Percentiles rank a stretch among this genome's conserved stretches.
These are phyloP conservation scores for Cantharis lateralis DNA, from an alignment of 2,888 invertebrate genomes.

Conservation along the genomic window DNA sequence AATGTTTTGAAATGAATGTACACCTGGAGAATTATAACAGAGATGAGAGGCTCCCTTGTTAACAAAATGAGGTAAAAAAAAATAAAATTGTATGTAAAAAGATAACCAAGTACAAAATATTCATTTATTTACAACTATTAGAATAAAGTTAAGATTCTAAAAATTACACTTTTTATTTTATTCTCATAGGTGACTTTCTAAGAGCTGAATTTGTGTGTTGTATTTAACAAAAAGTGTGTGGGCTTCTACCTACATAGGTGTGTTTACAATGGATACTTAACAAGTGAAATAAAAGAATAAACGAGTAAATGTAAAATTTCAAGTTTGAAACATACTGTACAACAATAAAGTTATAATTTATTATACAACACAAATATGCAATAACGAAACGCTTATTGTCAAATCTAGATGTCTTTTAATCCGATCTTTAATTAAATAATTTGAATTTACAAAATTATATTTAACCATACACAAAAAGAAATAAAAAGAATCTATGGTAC, in stretches of 20 bases:
- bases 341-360: neutral
- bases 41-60: neutral
- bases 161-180: neutral
- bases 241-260: neutral
- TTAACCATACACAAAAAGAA: neutral
- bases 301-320: neutral
- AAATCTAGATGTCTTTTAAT: neutral
- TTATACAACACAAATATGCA: neutral
- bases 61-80: neutral
- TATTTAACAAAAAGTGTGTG: neutral
- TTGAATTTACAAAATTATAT: neutral
- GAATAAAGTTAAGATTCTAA: neutral
- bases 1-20: neutral
- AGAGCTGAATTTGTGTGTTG: neutral
- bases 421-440: neutral
- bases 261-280: neutral
- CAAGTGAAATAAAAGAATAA: neutral
- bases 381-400: slow-evolving; percentile 1
- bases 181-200: neutral
- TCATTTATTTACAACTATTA: neutral
- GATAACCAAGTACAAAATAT: neutral
- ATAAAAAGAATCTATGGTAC: neutral
- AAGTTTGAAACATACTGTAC: neutral
- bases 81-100: neutral
- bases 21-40: neutral